These are phyloP conservation scores for Drosophila lutescens DNA, from an alignment of 2,888 invertebrate species.

Conservation along the genomic window DNA sequence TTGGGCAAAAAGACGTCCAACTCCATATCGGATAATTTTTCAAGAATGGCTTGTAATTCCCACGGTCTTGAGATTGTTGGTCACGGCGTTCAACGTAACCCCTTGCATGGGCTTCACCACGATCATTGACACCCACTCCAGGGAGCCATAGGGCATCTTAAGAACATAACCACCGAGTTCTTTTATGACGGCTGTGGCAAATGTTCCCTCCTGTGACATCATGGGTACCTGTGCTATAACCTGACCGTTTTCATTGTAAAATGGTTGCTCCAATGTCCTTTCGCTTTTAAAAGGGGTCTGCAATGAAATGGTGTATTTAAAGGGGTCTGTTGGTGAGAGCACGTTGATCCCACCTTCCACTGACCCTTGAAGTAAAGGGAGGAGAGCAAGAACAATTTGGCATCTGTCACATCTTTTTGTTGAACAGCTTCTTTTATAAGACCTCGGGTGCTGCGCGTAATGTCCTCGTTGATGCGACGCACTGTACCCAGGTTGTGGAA, in stretches of 20 bases:
- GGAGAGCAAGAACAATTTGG: constrained; percentile 88
- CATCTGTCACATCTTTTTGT: constrained; percentile 84
- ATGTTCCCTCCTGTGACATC: constrained; percentile 89
- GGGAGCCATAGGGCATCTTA: constrained; percentile 89
- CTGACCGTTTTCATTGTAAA: constrained; percentile 86
- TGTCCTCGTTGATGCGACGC: constrained; percentile 88
- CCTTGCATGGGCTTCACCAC: constrained; percentile 87
- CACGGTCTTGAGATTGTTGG: constrained; percentile 85
- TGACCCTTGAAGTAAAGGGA: constrained; percentile 90
- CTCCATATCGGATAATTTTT: constrained; percentile 85
- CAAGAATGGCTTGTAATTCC: constrained; percentile 85
- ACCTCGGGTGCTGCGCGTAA: constrained; percentile 88
- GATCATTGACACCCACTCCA: constrained; percentile 88
- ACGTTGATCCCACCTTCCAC: constrained; percentile 85
- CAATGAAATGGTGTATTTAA: neutral
- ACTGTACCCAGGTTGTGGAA: constrained; percentile 86
- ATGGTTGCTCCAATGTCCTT: constrained; percentile 85
- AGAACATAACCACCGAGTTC: constrained; percentile 86
- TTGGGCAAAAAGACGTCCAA: constrained; percentile 87
- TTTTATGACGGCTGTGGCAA: constrained; percentile 86
- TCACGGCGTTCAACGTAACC: constrained; percentile 83
- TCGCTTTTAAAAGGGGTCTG: constrained; percentile 87
- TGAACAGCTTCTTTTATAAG: constrained; percentile 88
- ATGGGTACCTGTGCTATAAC: constrained; percentile 87
- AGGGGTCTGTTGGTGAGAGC: neutral